Base-by-base conservation (phyloP, 2,888 invertebrate genomes). In the Cordilura impudica region DNA sequence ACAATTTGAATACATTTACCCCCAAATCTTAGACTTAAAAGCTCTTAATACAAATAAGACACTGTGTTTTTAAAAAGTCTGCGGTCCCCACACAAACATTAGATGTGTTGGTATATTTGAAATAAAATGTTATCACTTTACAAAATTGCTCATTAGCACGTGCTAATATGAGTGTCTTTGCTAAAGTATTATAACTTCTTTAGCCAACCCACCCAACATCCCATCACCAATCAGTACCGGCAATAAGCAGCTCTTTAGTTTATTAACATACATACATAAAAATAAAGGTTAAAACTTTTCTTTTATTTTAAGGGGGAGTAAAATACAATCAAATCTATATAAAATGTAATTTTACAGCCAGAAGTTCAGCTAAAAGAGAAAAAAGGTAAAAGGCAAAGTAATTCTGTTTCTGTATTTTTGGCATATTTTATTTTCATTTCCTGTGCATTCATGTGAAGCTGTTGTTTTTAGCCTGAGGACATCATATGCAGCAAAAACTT, bases 71-170 rank as follows among this genome's bases (percentile, higher is more conserved):
- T 12, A 12, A 2, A 12, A 35, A 35, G 35, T 12, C 7, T 2
- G 10, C 2, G 10, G 12, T 35, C 35, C 1, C 3, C 29, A 8
- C 12, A 12, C 7, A 10, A 35, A 12, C 12, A 35, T 35, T 43
- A 35, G 16, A 16, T 4, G 12, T 51, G 12, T 23, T 23, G 12
- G 45, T 23, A 16, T 45, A 35, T 16, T 7, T 49, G 54, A 82
- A 81, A 82, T 83, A 84, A 84, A 83, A 83, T 83, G 82, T 85
- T 85, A 85, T 85, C 85, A 85, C 84, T 85, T 85, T 83, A 85
- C 81, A 82, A 86, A 86, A 86, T 86, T 85, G 84, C 84, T 85
- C 85, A 85, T 86, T 84, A 86, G 84, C 85, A 85, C 84, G 84
- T 85, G 84, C 84, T 85, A 83, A 86, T 84, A 80, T 73, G 82